Evolutionary conservation across 2,113 vertebrate species (phyloP).

Genomic region (Harpagus bidentatus): DNA sequence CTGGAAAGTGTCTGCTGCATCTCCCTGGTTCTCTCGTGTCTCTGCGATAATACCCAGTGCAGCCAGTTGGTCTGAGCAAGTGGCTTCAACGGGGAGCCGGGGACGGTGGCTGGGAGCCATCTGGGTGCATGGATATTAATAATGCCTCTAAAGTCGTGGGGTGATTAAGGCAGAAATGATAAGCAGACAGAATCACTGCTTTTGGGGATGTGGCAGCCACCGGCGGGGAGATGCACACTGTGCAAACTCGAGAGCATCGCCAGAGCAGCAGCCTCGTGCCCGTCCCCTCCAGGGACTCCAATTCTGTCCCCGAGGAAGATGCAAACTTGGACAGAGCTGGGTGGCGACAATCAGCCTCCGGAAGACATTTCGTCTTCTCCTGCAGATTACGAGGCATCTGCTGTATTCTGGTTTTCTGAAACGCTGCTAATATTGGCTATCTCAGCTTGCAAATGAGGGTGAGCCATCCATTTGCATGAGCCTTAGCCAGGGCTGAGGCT

Average conservation of each 20-base stretch:
- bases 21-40: background rate
- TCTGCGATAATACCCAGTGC: background rate
- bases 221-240: background rate
- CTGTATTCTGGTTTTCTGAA: background rate
- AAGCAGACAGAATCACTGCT: background rate
- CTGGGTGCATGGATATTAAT: conserved; percentile 1
- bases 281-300: background rate
- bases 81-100: background rate
- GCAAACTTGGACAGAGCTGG: background rate
- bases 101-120: background rate
- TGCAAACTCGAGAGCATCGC: background rate
- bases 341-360: background rate
- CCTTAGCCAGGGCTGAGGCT: background rate
- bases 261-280: accelerated
- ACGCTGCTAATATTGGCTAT: background rate
- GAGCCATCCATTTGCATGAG: background rate
- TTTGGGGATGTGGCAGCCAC: background rate
- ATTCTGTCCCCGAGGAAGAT: background rate
- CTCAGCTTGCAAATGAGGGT: background rate
- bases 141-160: background rate
- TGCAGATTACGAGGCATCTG: background rate
- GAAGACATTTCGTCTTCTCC: background rate
- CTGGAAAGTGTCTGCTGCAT: background rate
- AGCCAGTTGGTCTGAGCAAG: background rate
- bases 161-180: background rate